Base-by-base conservation (phyloP, 2,113 vertebrate genomes). In the Pseudorasbora parva region DNA sequence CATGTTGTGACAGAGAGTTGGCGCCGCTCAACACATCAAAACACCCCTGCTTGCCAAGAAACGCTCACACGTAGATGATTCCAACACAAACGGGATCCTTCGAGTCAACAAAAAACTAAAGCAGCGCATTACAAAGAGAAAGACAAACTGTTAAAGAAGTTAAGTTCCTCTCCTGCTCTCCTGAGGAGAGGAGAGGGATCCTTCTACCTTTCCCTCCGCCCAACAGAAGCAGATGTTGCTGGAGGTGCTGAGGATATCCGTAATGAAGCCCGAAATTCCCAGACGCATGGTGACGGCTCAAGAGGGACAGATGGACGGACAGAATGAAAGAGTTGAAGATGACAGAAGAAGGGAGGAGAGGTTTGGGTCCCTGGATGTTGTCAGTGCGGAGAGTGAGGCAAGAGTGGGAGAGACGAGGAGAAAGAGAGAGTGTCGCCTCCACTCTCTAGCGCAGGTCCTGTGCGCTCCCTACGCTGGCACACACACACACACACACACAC, bases 201-300 rank as follows among this genome's bases (percentile, higher is more conserved):
- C 15, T 73, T 89, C 86, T 93, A 94, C 93, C 93, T 94, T 93
- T 84, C 86, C 92, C 79, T 94, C 91, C 57, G 88, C 87, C 93
- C 93, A 94, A 89, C 93, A 94, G 90, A 94, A 93, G 81, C 93
- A 94, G 91, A 94, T 90, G 90, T 92, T 93, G 86, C 88, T 90
- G 88, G 93, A 93, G 88, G 90, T 91, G 87, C 87, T 91, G 84
- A 94, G 93, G 87, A 94, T 93, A 87, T 94, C 93, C 87, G 93
- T 90, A 73, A 94, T 91, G 89, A 94, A 91, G 85, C 92, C 92
- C 76, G 90, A 91, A 79, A 94, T 89, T 82, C 93, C 93, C 72
- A 93, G 90, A 90, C 93, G 92, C 93, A 94, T 94, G 90, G 86
- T 92, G 91, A 86, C 86, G 27, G 59, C 82, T 84, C 64, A 71